Evolutionary conservation across 2,797 vertebrate species (phyloP), one percentile per base, ranked within the genome.

Genomic region (Fringilla coelebs): DNA sequence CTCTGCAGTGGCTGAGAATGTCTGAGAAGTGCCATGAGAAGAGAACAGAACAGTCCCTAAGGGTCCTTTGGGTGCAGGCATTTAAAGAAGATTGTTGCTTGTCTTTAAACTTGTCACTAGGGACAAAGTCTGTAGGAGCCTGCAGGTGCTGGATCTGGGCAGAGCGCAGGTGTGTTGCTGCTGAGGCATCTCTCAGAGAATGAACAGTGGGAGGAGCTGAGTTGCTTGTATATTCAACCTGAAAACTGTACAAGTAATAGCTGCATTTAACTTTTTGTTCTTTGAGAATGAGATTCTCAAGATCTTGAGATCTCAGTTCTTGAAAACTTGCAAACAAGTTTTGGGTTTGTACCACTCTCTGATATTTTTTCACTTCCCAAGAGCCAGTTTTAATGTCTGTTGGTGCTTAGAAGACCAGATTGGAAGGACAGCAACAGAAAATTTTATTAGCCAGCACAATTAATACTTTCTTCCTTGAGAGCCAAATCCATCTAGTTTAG

Each of bases 361-460:
- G 73, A 45, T 96, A 85, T 92, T 85, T 97, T 96, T 96, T 97
- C 75, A 72, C 89, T 96, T 97, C 82, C 84, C 91, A 92, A 96
- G 94, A 97, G 92, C 94, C 95, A 94, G 93, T 96, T 97, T 97
- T 94, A 94, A 94, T 97, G 95, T 97, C 96, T 90, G 74, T 79
- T 71, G 74, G 48, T 95, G 90, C 85, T 96, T 93, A 87, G 94
- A 97, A 94, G 94, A 97, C 94, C 95, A 95, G 93, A 96, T 80
- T 93, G 97, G 96, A 88, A 93, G 72, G 81, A 89, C 57, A 94
- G 74, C 67, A 77, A 87, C 52, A 85, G 68, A 68, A 86, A 78
- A n/a, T 93, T 84, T 97, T 96, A 95, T 94, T 97, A 97, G 96
- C 95, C 94, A 96, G 88, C 76, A 95, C 96, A 96, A 97, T 97